Evolutionary conservation across 2,797 vertebrate genomes (phyloP), one percentile per base, ranked within the genome.

Genomic region (Enteromius afrohamiltoni): DNA sequence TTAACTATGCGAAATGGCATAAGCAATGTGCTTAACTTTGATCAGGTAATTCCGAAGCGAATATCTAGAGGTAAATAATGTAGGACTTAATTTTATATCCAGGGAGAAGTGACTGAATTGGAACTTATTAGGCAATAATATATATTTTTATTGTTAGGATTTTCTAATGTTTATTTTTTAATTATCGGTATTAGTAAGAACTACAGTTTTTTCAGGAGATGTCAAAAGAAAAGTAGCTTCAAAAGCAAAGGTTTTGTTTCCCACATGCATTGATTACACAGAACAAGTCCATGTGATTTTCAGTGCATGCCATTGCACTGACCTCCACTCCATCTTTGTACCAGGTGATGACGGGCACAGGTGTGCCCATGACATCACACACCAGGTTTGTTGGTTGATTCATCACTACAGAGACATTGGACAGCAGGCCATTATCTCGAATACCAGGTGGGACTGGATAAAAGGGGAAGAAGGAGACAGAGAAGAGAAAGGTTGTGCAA

Each of bases 331-430:
- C 96, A 77, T 97, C 95, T 91, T 96, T 98, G 90, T 96, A 96
- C 98, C 98, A 99, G 69, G 91, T 96, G 88, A 98, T 93, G 76
- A 95, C 80, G 29, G 98, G 97, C 11, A 95, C 91, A 0, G 98
- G 97, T 77, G 92, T 96, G 86, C 98, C 98, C 84, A 93, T 96
- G 80, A 95, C 95, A 86, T 99, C 97, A 93, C 98, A 99, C 70
- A 94, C 85, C 89, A 99, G 93, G 88, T 67, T 96, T 87, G 93
- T 88, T 31, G 94, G 91, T 80, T 98, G 96, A 87, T 93, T 95
- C 85, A 96, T 85, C 75, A 96, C 92, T 80, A 98, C 94, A 0
- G 98, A 98, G 62, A 95, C 79, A 26, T 98, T 98, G 70, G 92
- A 90, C 17, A 94, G 85, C 3, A 90, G 92, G 68, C 95, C 95